phyloP scores from a whole-genome alignment of 2,888 invertebrate species.

The Synanthedon vespiformis region DNA sequence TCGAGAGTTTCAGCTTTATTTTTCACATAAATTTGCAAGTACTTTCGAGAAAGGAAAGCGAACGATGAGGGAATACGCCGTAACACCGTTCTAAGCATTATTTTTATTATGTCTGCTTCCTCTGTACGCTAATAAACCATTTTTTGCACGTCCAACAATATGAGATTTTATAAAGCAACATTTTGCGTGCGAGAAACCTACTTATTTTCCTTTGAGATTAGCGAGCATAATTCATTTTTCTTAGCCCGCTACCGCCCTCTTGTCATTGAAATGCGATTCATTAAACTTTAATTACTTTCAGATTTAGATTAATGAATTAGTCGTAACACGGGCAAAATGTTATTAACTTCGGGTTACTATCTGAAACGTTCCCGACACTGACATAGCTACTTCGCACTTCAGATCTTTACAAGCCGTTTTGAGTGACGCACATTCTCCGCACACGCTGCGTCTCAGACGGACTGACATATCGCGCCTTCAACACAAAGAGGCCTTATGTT shows the following conservation, averaged over 20 bases:
- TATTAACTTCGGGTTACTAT: slow-evolving; percentile 10
- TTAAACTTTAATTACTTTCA: slow-evolving; percentile 15
- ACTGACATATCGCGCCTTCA: slow-evolving; percentile 1
- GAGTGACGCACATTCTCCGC: not conserved
- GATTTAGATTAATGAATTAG: slow-evolving; percentile 14
- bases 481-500: not conserved
- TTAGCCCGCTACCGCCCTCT: not conserved
- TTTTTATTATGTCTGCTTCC: slow-evolving; percentile 33
- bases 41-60: slow-evolving; percentile 5
- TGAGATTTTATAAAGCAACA: slow-evolving; percentile 13
- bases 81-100: slow-evolving; percentile 18
- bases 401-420: not conserved
- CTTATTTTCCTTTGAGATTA: not conserved
- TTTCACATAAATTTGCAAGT: slow-evolving; percentile 4
- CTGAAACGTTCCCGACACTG: slow-evolving; percentile 3
- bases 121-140: slow-evolving; percentile 30
- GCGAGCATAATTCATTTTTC: not conserved
- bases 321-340: slow-evolving; percentile 8
- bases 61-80: slow-evolving; percentile 10
- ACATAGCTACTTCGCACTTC: not conserved
- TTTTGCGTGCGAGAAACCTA: not conserved
- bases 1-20: slow-evolving; percentile 4
- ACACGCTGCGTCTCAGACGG: not conserved
- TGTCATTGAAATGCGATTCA: slow-evolving; percentile 5
- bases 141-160: slow-evolving; percentile 20